Conservation (phyloP, 2,888 invertebrate genomes). For the Strigamia maritima region DNA sequence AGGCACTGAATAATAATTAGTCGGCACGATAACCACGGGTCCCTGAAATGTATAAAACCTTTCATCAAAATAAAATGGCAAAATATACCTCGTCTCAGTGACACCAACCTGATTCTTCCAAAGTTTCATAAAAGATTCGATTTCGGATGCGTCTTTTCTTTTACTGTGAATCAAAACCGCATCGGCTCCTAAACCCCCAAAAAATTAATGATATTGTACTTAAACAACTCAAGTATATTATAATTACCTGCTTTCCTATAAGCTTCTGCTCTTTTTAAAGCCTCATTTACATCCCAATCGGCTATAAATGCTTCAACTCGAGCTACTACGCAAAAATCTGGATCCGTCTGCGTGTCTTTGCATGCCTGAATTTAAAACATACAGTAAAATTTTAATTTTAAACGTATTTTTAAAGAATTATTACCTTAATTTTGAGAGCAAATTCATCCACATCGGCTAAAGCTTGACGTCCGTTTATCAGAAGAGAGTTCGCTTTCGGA, state of each 20-base stretch:
- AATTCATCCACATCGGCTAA: conserved; percentile 55
- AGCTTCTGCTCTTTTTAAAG: conserved; percentile 48
- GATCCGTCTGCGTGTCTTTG: conserved; percentile 54
- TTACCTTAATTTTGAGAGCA: conserved; percentile 54
- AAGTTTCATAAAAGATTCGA: conserved; percentile 54
- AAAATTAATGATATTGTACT: background rate
- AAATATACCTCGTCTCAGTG: background rate
- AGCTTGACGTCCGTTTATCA: conserved; percentile 51
- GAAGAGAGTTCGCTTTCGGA: conserved; percentile 55
- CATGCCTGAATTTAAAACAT: conserved; percentile 49
- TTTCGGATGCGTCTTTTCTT: conserved; percentile 53
- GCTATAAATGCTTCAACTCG: conserved; percentile 53
- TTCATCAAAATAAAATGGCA: background rate
- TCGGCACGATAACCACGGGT: conserved; percentile 55
- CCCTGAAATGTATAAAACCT: conserved; percentile 46
- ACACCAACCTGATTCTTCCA: conserved; percentile 53
- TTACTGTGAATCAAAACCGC: conserved; percentile 56
- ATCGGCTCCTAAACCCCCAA: conserved; percentile 54
- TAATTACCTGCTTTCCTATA: conserved; percentile 46
- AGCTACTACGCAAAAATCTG: conserved; percentile 55
- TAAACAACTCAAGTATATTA: background rate
- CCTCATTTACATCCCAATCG: conserved; percentile 49
- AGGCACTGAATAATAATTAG: conserved; percentile 54
- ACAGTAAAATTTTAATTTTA: background rate
- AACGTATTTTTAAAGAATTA: background rate